These are phyloP conservation scores for Ricordea florida DNA, from an alignment of 92 coral and sea anemone genomes.

Conservation along the genomic window DNA sequence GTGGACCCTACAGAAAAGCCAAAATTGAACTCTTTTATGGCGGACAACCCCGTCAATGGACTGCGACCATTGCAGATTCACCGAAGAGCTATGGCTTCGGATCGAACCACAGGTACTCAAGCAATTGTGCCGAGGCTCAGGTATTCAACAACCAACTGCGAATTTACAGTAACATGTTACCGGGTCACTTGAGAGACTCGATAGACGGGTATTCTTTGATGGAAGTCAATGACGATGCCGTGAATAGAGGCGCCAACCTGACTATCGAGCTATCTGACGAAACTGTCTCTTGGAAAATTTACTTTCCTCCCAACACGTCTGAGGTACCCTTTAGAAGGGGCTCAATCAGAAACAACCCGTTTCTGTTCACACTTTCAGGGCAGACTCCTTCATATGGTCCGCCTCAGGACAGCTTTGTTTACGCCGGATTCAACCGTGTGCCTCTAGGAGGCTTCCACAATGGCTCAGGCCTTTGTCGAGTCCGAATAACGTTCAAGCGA, in stretches of 20 bases:
- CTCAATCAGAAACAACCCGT: conserved; percentile 12
- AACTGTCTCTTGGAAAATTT: conserved; percentile 61
- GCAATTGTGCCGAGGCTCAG: conserved; percentile 85
- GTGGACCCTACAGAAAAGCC: conserved; percentile 82
- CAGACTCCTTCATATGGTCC: conserved; percentile 83
- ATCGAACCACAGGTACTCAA: conserved; percentile 71
- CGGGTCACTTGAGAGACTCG: conserved; percentile 59
- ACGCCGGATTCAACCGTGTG: conserved; percentile 85
- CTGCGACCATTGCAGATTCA: conserved; percentile 77
- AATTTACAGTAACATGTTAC: conserved; percentile 78
- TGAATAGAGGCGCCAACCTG: conserved; percentile 72
- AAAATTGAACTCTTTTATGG: conserved; percentile 81
- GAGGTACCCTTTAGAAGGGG: background rate
- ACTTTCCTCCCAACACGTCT: background rate
- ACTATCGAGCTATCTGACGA: conserved; percentile 81
- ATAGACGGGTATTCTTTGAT: conserved; percentile 78
- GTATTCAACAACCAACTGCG: conserved; percentile 86
- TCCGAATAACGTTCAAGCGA: conserved; percentile 68
- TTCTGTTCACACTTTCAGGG: conserved; percentile 79
- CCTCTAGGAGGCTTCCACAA: conserved; percentile 75
- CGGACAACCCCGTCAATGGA: conserved; percentile 81
- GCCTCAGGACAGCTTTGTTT: conserved; percentile 59
- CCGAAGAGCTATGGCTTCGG: conserved; percentile 93
- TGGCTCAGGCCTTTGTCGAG: conserved; percentile 90
- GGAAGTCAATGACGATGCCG: conserved; percentile 67